Evolutionary conservation across 2,888 invertebrate genomes (phyloP).

Genomic region (Lampropteryx suffumata): DNA sequence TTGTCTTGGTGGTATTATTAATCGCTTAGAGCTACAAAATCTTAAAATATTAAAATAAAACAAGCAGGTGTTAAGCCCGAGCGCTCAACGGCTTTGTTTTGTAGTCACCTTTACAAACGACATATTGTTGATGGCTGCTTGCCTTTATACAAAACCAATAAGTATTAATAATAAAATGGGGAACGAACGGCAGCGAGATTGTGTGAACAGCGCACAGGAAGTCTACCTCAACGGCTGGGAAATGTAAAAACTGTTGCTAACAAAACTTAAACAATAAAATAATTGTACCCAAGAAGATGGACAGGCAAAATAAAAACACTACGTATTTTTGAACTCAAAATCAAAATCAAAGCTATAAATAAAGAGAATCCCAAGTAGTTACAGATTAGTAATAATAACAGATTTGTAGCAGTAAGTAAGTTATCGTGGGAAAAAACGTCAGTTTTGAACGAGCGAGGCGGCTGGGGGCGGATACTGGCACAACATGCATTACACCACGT

Average conservation of each 20-base stretch:
- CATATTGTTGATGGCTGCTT: constrained; percentile 77
- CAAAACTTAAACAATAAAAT: constrained; percentile 21
- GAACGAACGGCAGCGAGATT: constrained; percentile 60
- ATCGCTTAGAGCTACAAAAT: neutral
- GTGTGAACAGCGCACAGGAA: constrained; percentile 75
- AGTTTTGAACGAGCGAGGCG: constrained; percentile 59
- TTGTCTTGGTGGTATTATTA: neutral
- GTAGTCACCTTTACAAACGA: constrained; percentile 78
- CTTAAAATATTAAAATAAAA: constrained; percentile 39
- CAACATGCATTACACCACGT: constrained; percentile 64
- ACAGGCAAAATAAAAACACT: constrained; percentile 7
- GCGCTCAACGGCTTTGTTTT: constrained; percentile 76
- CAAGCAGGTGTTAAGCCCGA: constrained; percentile 72
- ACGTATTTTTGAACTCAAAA: constrained; percentile 12
- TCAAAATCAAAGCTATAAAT: constrained; percentile 15
- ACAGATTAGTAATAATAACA: constrained; percentile 45
- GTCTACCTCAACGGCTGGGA: constrained; percentile 58
- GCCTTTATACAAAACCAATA: constrained; percentile 76
- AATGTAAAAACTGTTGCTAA: constrained; percentile 30
- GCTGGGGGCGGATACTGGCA: constrained; percentile 66
- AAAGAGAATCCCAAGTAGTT: constrained; percentile 28
- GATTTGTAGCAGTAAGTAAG: constrained; percentile 63
- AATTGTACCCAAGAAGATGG: constrained; percentile 10
- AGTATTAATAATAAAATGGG: constrained; percentile 77
- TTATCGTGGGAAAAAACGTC: constrained; percentile 75